phyloP scores from a whole-genome alignment of 2,888 invertebrate species.

The Pedicia rivosa region DNA sequence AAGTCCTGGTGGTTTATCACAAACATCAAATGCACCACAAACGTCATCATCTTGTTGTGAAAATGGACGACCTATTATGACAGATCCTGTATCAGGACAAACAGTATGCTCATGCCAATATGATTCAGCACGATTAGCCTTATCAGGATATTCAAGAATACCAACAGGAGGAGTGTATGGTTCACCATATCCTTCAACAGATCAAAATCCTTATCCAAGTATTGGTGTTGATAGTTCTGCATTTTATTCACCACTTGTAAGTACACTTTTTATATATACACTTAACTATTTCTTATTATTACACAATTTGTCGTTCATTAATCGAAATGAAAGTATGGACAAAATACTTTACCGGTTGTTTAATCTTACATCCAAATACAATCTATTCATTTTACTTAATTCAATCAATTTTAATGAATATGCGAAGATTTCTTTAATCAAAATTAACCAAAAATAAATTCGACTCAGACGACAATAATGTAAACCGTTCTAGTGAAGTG shows the following conservation, averaged over 20 bases:
- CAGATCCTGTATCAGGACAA: conserved; percentile 84
- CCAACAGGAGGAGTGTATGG: conserved; percentile 71
- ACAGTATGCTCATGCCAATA: conserved; percentile 91
- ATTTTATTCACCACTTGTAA: conserved; percentile 89
- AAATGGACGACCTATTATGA: conserved; percentile 79
- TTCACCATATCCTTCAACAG: conserved; percentile 75
- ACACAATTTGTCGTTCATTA: no score
- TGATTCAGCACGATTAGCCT: conserved; percentile 72
- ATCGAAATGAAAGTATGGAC: no score
- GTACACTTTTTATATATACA: no score
- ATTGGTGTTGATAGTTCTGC: conserved; percentile 89
- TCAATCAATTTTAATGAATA: no score
- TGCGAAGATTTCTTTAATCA: no score
- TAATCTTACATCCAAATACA: no score
- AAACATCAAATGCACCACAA: conserved; percentile 21
- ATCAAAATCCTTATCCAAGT: conserved; percentile 85
- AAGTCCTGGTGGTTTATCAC: conserved; percentile 28
- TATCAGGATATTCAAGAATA: conserved; percentile 65
- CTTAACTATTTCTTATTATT: no score
- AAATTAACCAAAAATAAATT: no score
- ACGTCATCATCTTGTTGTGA: conserved; percentile 59
- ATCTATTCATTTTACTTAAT: no score
- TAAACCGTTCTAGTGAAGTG: no score
- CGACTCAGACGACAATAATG: no score
- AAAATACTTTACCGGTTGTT: no score